These are phyloP conservation scores for Cricetomys ansorgei DNA, from an alignment of 2,113 vertebrate species.

Conservation along the genomic window DNA sequence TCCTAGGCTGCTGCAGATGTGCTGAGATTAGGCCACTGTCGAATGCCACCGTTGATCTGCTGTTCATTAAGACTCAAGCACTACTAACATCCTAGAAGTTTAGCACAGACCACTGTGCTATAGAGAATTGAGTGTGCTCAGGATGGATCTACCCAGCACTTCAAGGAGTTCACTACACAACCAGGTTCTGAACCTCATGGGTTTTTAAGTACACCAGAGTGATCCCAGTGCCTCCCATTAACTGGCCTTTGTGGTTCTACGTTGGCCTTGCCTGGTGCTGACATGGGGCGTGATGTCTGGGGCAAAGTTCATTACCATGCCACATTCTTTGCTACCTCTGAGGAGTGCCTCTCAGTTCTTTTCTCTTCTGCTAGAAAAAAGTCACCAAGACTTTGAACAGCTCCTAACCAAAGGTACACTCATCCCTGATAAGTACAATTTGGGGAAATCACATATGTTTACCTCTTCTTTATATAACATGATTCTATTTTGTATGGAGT, in stretches of 20 bases:
- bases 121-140: not conserved
- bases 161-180: not conserved
- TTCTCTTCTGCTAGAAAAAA: not conserved
- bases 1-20: not conserved
- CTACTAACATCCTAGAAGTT: not conserved
- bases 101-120: not conserved
- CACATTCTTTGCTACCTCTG: not conserved
- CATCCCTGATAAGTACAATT: not conserved
- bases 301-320: not conserved
- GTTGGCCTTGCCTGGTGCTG: not conserved
- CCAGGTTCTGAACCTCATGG: not conserved
- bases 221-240: rapidly evolving
- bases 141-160: not conserved
- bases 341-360: not conserved
- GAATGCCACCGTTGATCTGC: not conserved
- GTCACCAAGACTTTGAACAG: not conserved
- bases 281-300: not conserved
- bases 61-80: not conserved
- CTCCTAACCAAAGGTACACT: not conserved
- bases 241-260: not conserved
- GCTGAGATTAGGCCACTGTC: no score
- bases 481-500: not conserved
- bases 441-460: not conserved
- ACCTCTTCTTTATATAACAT: not conserved
- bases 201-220: not conserved